Base-by-base conservation (phyloP, 2,888 invertebrate species). In the Cryptosula pallasiana region DNA sequence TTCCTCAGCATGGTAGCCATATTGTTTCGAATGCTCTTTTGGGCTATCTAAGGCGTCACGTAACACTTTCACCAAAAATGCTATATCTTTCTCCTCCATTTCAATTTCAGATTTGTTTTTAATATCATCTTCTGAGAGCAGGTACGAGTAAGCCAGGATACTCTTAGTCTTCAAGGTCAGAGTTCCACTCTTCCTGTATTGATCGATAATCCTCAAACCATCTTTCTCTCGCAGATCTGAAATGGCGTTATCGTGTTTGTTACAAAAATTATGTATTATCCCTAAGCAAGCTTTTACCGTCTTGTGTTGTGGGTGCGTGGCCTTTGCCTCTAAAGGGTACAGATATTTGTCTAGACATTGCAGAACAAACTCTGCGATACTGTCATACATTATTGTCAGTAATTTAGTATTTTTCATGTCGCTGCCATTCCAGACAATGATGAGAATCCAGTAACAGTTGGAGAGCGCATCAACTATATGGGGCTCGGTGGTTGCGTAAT, bases 281-380 rank as follows among this genome's bases (percentile, higher is more conserved):
- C 63, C 63, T 5, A 63, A n/a, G n/a, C 20, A 32, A 13, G 32
- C 63, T 32, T 63, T 63, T 16, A 63, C 34, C 2, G 32, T 32
- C n/a, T 63, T 63, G 32, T 63, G 63, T n/a, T 63, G 63, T 5
- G 63, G 63, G 32, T 63, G 63, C 32, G 63, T n/a, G 2, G 63
- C 63, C 3, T 57, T 25, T 2, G 25, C 63, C 20, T 45, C 20
- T 13, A 63, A 13, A 32, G 63, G 63, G 27, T 25, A 63, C 63
- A 63, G 9, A 32, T 63, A n/a, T 16, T 16, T 29, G 27, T 63
- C 63, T 5, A 63, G 27, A 32, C 32, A 20, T 63, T 63, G 29
- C 27, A 63, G 27, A 32, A 63, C 13, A 25, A 63, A 63, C 29
- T 9, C 32, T 32, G n/a, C 27, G 2, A 32, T 34, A 32, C 32